These are phyloP conservation scores for Ia io DNA, from an alignment of 2,113 vertebrate genomes.

Conservation along the genomic window DNA sequence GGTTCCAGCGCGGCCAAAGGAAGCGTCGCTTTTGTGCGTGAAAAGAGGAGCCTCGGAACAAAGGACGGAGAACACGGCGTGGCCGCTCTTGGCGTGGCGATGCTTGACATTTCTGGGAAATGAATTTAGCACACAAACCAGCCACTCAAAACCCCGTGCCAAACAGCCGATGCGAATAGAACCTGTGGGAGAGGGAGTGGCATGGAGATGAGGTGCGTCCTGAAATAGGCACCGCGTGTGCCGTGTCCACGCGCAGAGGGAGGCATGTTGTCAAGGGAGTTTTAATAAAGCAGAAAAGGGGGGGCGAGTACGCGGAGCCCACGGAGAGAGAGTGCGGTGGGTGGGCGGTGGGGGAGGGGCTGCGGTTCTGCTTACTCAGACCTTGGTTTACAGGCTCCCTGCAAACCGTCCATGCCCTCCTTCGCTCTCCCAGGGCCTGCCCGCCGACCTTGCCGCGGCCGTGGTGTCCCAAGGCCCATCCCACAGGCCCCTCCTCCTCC, in stretches of 20 bases:
- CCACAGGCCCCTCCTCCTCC: not conserved
- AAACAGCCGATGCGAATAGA: slow-evolving; percentile 37
- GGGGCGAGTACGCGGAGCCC: not conserved
- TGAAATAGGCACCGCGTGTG: slow-evolving; percentile 14
- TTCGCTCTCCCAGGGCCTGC: not conserved
- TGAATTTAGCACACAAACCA: slow-evolving; percentile 49
- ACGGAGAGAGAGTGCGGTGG: not conserved
- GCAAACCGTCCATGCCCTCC: not conserved
- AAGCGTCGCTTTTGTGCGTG: slow-evolving; percentile 64
- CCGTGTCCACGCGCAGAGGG: not conserved
- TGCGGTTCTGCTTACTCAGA: not conserved
- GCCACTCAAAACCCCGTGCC: slow-evolving; percentile 55
- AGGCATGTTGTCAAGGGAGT: not conserved
- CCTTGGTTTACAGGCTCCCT: not conserved
- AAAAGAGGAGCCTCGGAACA: slow-evolving; percentile 58
- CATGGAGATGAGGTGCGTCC: not conserved
- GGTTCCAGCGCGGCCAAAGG: slow-evolving; percentile 57
- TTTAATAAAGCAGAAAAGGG: not conserved
- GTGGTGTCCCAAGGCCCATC: not conserved
- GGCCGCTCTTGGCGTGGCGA: slow-evolving; percentile 64
- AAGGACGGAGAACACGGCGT: slow-evolving; percentile 39
- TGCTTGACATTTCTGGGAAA: slow-evolving; percentile 72
- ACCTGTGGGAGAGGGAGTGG: slow-evolving; percentile 16
- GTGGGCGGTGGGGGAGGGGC: rapidly evolving
- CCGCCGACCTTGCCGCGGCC: not conserved